Evolutionary conservation across 2,113 vertebrate genomes (phyloP), one percentile per base, ranked within the genome.

Genomic region (Ochotona princeps): DNA sequence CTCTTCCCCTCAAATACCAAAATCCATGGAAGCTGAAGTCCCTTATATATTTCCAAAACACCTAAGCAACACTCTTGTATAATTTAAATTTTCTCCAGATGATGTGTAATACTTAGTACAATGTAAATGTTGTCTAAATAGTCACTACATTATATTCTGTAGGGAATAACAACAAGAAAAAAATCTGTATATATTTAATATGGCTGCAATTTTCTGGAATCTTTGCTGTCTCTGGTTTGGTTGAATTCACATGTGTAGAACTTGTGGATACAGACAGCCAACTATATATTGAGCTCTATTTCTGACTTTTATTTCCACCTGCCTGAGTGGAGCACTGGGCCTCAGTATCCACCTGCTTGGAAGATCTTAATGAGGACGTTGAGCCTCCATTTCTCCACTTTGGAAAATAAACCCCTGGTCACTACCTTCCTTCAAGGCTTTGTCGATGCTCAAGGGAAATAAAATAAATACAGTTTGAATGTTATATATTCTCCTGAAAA

Each of bases 361-460:
- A 38, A 93, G 32, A 11, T 91, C 69, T 92, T 78, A 30, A 66
- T 28, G 38, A 1, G 25, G 8, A 44, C 47, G 25, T 60, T 60
- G 51, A 75, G 8, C 10, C n/a, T 87, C 49, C 25, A 32, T 75
- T 78, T 65, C 69, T 49, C 25, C 75, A 49, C 28, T 17, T 89
- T 66, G 51, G 25, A 69, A 87, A 78, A 18, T 25, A 61, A 60
- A 2, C 44, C 32, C n/a, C 23, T 70, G 70, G 5, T 87, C 49
- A 4, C n/a, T 94, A 35, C 18, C 30, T 74, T 23, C 21, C 35
- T 76, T 30, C 28, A 90, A n/a, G 25, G 15, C 65, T 93, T 78
- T 85, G 14, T 74, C 70, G 61, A 72, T 83, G 69, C 15, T 44
- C 10, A 60, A 79, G 26, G 81, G 20, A 93, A 94, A 85, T 35